Evolutionary conservation across 2,888 invertebrate genomes (phyloP), one percentile per base, ranked within the genome.

Genomic region (Invenusta paracnida): DNA sequence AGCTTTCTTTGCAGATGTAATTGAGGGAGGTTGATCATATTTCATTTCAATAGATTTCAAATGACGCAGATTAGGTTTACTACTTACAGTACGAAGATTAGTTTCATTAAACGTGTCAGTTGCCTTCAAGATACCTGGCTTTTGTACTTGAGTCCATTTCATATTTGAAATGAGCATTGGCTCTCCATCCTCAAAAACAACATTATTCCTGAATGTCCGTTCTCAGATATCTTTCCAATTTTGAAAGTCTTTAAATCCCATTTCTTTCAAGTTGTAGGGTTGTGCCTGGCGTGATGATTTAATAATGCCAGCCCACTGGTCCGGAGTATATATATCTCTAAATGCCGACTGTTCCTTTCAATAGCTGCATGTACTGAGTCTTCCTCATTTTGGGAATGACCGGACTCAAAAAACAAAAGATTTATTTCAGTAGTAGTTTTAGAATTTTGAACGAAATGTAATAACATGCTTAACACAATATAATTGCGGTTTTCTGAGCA

Each of bases 341-440:
- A 73, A 73, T 73, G 73, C 73, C 27, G 73, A 73, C 73, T 73
- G 73, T 73, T 73, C 73, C 73, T 73, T 73, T 73, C 73, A 23
- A 73, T 73, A 73, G 73, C 27, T 73, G 73, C 25, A 23, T 73
- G 73, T 73, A 73, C 73, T 73, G 73, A 73, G 73, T 73, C 73
- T 13, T 23, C 73, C 73, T 73, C 73, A 73, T 73, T 73, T 73
- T 73, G 73, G 27, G 73, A 73, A 73, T 13, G 73, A 73, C 73
- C 73, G 11, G 73, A 73, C 27, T 73, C 73, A 73, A 73, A 73
- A 73, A 73, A 73, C 73, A 73, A 73, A 73, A 73, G 73, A 73
- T 73, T 73, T 2, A 73, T 5, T 73, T 73, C 27, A 73, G 11
- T 73, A 23, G 73, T 73, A 73, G 73, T 73, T 73, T 73, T 73